Base-by-base conservation (phyloP, 2,113 vertebrate genomes). In the Planiliza haematocheilus region DNA sequence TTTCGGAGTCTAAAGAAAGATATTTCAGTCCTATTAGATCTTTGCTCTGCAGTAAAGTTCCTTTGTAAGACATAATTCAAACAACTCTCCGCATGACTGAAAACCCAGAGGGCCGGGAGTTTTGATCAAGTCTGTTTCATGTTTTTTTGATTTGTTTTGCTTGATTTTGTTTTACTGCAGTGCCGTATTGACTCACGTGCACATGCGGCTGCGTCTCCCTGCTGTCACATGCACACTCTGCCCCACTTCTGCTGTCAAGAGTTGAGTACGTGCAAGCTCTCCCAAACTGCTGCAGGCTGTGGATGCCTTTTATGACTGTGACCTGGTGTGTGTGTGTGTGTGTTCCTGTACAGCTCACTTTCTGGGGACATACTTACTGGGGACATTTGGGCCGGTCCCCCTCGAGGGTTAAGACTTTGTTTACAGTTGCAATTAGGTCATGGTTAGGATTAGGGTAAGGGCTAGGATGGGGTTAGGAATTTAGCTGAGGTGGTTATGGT, bases 231-330 rank as follows among this genome's bases (percentile, higher is more conserved):
- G 61, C 64, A 60, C 34, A 3, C 46, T 49, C 37, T 77, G 83
- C 38, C 83, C 81, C 75, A 41, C 58, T 75, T 83, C 77, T 79
- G 70, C 68, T 34, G 74, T 75, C 71, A 21, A n/a, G 71, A 71
- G 58, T 24, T 2, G 38, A 48, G 71, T 21, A 51, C 70, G 60
- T 39, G 50, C 10, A 9, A 24, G 53, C 85, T 52, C 49, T 56
- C 49, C 41, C 36, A 21, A 55, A 65, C 53, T 11, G 65, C 82
- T 63, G 20, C 34, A 53, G 77, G 83, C 63, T 77, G 70, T 45
- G 55, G 46, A 83, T 81, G 46, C 58, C 70, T 79, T 86, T 84
- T 73, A 70, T 66, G 46, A 8, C 46, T 65, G 46, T 70, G 74
- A 82, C 81, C 71, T 55, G 48, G 16, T 14, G 45, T 36, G 21